A percentile compares a stretch with the other conserved stretches of the same genome.
Evolutionary conservation across 1,140 invertebrate genomes (phyloP).

Genomic region (Aphis gossypii): DNA sequence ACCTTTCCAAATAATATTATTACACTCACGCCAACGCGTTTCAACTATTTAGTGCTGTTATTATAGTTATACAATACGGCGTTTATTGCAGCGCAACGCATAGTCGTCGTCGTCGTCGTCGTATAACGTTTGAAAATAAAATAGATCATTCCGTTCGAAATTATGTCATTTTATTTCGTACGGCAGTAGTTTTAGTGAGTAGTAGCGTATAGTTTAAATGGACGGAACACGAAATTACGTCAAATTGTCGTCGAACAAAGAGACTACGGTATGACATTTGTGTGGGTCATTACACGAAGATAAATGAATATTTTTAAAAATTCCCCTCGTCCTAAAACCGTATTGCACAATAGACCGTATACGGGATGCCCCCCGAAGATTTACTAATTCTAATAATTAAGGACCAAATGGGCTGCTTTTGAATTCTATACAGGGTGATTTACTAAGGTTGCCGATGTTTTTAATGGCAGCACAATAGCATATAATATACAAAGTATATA

Average conservation of each 20-base stretch:
- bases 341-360: not conserved
- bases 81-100: not conserved
- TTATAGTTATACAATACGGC: not conserved
- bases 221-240: slow-evolving; percentile 21
- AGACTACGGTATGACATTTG: slow-evolving; percentile 30
- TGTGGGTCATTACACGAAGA: slow-evolving; percentile 48
- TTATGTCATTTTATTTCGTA: not conserved
- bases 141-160: not conserved
- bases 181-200: no score
- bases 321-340: slow-evolving; percentile 1
- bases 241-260: slow-evolving; percentile 22
- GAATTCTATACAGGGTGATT: slow-evolving; percentile 29
- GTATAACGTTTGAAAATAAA: not conserved
- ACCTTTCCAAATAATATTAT: not conserved
- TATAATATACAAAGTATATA: not conserved
- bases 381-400: slow-evolving; percentile 39
- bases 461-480: not conserved
- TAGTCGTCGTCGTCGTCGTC: no score
- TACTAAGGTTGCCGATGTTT: slow-evolving; percentile 23
- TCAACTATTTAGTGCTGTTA: not conserved
- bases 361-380: slow-evolving; percentile 15
- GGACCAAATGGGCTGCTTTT: slow-evolving; percentile 8
- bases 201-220: not conserved
- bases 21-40: not conserved
- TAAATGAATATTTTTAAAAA: slow-evolving; percentile 38